Evolutionary conservation across 2,888 invertebrate species (phyloP).

Genomic region (Stomorhina lunata): DNA sequence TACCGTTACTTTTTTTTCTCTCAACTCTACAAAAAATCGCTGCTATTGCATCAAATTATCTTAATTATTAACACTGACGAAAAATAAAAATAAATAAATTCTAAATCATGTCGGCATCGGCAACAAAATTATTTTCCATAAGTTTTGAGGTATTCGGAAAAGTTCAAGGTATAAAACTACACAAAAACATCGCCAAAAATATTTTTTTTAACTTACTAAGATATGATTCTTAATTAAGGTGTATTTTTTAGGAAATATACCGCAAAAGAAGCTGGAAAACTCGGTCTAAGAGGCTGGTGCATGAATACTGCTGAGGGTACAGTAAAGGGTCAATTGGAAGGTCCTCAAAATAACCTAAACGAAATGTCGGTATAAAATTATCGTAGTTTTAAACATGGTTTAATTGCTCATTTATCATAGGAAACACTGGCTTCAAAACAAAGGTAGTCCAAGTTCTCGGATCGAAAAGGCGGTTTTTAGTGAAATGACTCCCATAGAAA

Average conservation of each 20-base stretch:
- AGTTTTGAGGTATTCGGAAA: conserved; percentile 75
- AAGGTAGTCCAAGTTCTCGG: conserved; percentile 82
- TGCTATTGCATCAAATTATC: too few relatives aligned
- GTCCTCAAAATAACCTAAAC: conserved; percentile 80
- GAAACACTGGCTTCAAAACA: conserved; percentile 66
- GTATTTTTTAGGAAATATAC: conserved; percentile 82
- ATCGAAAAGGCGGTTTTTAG: conserved; percentile 87
- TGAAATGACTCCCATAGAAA: conserved; percentile 82
- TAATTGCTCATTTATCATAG: too few relatives aligned
- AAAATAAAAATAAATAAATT: not conserved
- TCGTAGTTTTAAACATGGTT: not conserved
- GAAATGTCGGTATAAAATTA: conserved; percentile 80
- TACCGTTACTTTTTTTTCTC: too few relatives aligned
- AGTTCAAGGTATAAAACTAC: conserved; percentile 77
- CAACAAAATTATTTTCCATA: conserved; percentile 67
- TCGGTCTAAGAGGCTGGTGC: conserved; percentile 85
- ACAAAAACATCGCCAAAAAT: too few relatives aligned
- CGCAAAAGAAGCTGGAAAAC: conserved; percentile 81
- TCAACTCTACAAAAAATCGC: too few relatives aligned
- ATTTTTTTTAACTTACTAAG: not conserved
- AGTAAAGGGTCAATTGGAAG: conserved; percentile 84
- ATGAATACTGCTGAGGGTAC: conserved; percentile 84
- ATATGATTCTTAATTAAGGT: conserved; percentile 68
- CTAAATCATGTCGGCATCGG: conserved; percentile 12
- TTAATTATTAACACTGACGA: too few relatives aligned